These are phyloP conservation scores for Vanacampus margaritifer DNA, from an alignment of 2,113 vertebrate genomes.

Conservation along the genomic window DNA sequence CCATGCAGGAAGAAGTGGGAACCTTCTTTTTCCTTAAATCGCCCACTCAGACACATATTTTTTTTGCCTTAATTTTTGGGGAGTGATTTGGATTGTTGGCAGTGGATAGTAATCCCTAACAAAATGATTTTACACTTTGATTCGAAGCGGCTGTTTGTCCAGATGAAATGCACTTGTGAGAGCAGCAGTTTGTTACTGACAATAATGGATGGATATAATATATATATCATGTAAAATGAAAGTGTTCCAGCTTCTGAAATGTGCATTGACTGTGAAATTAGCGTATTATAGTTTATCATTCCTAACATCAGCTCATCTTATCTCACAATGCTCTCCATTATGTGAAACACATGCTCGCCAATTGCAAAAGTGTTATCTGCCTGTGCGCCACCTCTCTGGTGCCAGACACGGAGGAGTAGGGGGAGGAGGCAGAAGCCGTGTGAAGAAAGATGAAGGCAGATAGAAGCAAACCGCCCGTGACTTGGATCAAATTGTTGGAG, in stretches of 20 bases:
- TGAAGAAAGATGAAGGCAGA: slow-evolving; percentile 34
- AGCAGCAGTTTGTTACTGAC: not conserved
- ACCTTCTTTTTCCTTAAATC: not conserved
- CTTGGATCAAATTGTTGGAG: slow-evolving; percentile 21
- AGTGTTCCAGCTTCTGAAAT: not conserved
- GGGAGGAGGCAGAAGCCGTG: slow-evolving; percentile 14
- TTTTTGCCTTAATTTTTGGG: not conserved
- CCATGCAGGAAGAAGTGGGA: not conserved
- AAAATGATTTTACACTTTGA: not conserved
- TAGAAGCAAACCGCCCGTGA: slow-evolving; percentile 20
- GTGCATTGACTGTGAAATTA: not conserved
- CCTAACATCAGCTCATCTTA: slow-evolving; percentile 30
- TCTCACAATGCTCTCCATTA: slow-evolving; percentile 27
- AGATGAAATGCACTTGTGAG: not conserved
- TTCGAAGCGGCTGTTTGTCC: not conserved
- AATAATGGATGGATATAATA: not conserved
- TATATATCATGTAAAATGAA: not conserved
- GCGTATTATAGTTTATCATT: slow-evolving; percentile 19
- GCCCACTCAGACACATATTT: not conserved
- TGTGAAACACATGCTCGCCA: slow-evolving; percentile 39
- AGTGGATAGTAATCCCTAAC: not conserved
- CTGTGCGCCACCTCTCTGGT: slow-evolving; percentile 46
- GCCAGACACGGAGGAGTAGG: slow-evolving; percentile 50
- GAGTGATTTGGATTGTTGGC: not conserved
- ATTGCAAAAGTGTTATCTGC: slow-evolving; percentile 42